Conservation (phyloP, 2,113 vertebrate species). For the Mugil cephalus region DNA sequence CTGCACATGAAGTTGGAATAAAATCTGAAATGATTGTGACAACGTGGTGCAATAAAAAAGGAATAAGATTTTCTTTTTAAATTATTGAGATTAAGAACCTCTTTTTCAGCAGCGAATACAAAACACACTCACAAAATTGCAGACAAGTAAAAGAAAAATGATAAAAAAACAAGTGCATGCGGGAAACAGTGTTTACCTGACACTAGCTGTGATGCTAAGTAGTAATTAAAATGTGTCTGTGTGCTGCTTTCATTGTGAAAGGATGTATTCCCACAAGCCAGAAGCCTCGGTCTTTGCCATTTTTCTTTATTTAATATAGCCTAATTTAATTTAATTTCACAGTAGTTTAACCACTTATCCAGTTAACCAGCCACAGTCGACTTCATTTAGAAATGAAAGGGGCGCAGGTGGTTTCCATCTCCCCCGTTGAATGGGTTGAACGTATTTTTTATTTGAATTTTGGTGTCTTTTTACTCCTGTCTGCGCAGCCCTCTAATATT, state of each 20-base stretch:
- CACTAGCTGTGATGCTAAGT: neutral
- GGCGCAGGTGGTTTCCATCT: constrained; percentile 20
- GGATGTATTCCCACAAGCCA: neutral
- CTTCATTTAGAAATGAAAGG: neutral
- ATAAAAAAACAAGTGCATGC: too few species aligned
- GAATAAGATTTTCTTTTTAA: too few species aligned
- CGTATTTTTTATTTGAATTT: too few species aligned
- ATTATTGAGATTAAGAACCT: too few species aligned
- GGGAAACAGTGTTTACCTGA: too few species aligned
- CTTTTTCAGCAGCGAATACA: too few species aligned
- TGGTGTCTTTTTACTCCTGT: constrained; percentile 13
- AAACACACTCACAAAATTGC: too few species aligned
- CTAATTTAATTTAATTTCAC: constrained; percentile 20
- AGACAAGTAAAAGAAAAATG: too few species aligned
- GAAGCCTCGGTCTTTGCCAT: neutral
- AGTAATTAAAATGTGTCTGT: neutral
- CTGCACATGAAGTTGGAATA: too few species aligned
- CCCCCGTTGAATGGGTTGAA: neutral
- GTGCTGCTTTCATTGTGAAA: neutral
- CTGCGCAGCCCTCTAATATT: constrained; percentile 23
- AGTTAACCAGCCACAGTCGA: neutral
- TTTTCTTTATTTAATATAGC: constrained; percentile 4
- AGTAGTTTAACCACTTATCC: constrained; percentile 18
- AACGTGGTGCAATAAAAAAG: too few species aligned
- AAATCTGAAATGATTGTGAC: too few species aligned